A percentile compares a stretch with the other conserved stretches of the same genome.
Evolutionary conservation across 2,888 invertebrate species (phyloP).

Genomic region (Clusia tigrina): DNA sequence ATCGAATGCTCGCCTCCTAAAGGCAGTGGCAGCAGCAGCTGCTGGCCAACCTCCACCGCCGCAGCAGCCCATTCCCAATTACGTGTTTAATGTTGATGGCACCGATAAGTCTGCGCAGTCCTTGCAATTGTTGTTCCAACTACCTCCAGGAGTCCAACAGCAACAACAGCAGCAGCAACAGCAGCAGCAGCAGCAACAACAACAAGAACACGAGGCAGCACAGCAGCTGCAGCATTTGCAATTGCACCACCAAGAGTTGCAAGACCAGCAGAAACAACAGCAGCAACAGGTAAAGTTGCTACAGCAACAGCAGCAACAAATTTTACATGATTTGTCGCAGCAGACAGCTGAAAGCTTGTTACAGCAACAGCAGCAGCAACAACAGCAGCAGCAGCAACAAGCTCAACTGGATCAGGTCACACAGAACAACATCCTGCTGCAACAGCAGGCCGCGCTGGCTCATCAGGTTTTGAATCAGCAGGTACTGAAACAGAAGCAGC

Average conservation of each 20-base stretch:
- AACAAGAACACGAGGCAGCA: slow-evolving; percentile 44
- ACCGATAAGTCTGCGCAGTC: slow-evolving; percentile 62
- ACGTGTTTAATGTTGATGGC: slow-evolving; percentile 63
- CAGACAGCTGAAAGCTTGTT: slow-evolving; percentile 46
- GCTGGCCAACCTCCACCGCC: slow-evolving; percentile 48
- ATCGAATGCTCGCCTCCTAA: slow-evolving; percentile 56
- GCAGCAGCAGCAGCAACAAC: slow-evolving; percentile 49
- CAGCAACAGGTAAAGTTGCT: slow-evolving; percentile 44
- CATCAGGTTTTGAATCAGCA: slow-evolving; percentile 53
- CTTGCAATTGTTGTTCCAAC: slow-evolving; percentile 62
- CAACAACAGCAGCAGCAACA: slow-evolving; percentile 44
- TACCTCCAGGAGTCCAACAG: slow-evolving; percentile 58
- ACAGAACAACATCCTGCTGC: slow-evolving; percentile 57
- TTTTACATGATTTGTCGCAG: slow-evolving; percentile 41
- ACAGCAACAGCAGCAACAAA: slow-evolving; percentile 48
- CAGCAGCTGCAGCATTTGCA: slow-evolving; percentile 47
- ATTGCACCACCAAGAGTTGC: slow-evolving; percentile 44
- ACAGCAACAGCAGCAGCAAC: slow-evolving; percentile 50
- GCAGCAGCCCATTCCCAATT: slow-evolving; percentile 57
- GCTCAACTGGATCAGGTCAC: slow-evolving; percentile 58
- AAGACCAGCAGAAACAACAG: slow-evolving; percentile 46
- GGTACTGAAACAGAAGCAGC: slow-evolving; percentile 55
- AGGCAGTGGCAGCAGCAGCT: slow-evolving; percentile 55
- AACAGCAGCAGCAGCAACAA: slow-evolving; percentile 43
- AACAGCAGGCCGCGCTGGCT: slow-evolving; percentile 54